Percentiles rank a stretch among this genome's conserved stretches.
Evolutionary conservation across 2,797 vertebrate genomes (phyloP).

Genomic region (Scleropages formosus): DNA sequence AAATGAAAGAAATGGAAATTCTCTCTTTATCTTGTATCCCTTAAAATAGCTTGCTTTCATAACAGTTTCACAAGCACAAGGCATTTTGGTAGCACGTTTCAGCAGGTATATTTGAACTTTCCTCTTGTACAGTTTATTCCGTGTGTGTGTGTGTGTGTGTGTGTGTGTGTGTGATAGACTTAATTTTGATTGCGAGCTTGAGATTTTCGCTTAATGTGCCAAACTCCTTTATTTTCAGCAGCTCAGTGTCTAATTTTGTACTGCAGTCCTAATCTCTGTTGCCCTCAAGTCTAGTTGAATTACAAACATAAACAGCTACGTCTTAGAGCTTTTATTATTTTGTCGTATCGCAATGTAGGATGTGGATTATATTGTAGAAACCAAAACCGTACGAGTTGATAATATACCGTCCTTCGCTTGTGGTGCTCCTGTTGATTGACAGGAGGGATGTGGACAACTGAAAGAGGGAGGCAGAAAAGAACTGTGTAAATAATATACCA

Average conservation of each 20-base stretch:
- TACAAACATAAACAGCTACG: not conserved
- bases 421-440: too few species aligned
- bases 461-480: too few species aligned
- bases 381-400: too few species aligned
- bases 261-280: conserved; percentile 28
- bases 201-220: conserved; percentile 38
- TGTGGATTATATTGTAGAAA: too few species aligned
- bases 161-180: not conserved
- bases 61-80: too few species aligned
- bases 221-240: conserved; percentile 42
- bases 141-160: not conserved
- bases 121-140: not conserved
- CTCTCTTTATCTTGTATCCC: too few species aligned
- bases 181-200: conserved; percentile 39
- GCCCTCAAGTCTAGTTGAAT: conserved; percentile 3
- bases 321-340: not conserved
- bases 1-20: too few species aligned
- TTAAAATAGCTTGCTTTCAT: too few species aligned
- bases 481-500: too few species aligned
- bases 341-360: too few species aligned
- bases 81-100: not conserved
- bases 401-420: too few species aligned
- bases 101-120: not conserved
- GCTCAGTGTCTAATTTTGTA: conserved; percentile 43
- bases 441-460: too few species aligned